phyloP scores from a whole-genome alignment of 2,888 invertebrate genomes.

The Eupithecia dodoneata region DNA sequence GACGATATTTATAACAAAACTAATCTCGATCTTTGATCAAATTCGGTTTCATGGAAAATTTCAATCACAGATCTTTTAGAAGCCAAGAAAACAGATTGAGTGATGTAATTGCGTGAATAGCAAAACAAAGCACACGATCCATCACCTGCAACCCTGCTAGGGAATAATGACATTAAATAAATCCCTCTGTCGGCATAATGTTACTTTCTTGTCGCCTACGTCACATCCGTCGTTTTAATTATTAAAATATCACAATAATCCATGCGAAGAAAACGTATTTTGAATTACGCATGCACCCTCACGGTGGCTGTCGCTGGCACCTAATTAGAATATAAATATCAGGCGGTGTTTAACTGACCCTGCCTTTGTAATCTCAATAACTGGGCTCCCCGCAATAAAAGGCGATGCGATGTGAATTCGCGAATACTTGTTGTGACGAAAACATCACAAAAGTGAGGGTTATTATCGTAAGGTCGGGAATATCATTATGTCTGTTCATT shows the following conservation, averaged over 20 bases:
- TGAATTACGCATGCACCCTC: constrained; percentile 78
- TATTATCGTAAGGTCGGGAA: constrained; percentile 26
- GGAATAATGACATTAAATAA: constrained; percentile 38
- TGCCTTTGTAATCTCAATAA: constrained; percentile 73
- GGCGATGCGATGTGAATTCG: constrained; percentile 54
- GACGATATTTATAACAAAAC: constrained; percentile 59
- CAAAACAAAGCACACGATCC: constrained; percentile 44
- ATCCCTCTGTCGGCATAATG: constrained; percentile 27
- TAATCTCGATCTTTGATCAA: constrained; percentile 48
- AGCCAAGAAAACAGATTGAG: constrained; percentile 12
- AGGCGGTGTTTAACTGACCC: constrained; percentile 74
- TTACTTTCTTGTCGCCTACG: constrained; percentile 53
- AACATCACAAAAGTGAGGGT: constrained; percentile 30
- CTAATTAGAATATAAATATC: constrained; percentile 80
- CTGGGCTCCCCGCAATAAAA: constrained; percentile 58
- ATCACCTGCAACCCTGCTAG: constrained; percentile 44
- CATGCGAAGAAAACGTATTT: constrained; percentile 65
- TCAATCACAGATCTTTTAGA: constrained; percentile 11
- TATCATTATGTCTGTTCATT: constrained; percentile 30
- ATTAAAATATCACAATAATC: constrained; percentile 72
- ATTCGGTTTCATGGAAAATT: constrained; percentile 38
- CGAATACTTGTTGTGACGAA: constrained; percentile 51
- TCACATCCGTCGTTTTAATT: constrained; percentile 55
- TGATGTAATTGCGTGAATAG: constrained; percentile 24
- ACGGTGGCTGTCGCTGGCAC: constrained; percentile 68